phyloP scores from a whole-genome alignment of 1,140 invertebrate species.

The Leptinotarsa defecta region DNA sequence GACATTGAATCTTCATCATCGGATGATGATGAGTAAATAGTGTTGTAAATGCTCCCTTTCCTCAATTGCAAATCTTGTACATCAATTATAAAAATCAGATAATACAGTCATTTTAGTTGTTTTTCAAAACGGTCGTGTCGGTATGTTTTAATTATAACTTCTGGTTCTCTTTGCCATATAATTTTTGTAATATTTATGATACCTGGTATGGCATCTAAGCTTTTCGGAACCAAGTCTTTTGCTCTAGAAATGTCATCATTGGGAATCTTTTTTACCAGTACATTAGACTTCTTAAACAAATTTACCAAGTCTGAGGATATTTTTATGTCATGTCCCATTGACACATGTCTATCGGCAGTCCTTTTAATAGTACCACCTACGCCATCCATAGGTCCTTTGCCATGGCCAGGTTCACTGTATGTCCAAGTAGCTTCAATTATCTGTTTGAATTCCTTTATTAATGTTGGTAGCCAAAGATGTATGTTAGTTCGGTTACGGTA shows the following conservation, averaged over 20 bases:
- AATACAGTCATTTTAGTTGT: slow-evolving; percentile 37
- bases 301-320: slow-evolving; percentile 53
- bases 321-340: slow-evolving; percentile 55
- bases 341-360: not conserved
- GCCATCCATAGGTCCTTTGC: slow-evolving; percentile 37
- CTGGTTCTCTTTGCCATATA: slow-evolving; percentile 2
- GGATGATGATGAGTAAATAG: slow-evolving; percentile 39
- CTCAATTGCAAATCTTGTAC: not conserved
- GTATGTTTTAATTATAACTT: slow-evolving; percentile 42
- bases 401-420: slow-evolving; percentile 52
- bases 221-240: too few relatives aligned
- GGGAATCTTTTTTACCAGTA: slow-evolving; percentile 26
- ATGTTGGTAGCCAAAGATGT: slow-evolving; percentile 42
- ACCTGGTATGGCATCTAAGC: slow-evolving; percentile 32
- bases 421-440: slow-evolving; percentile 53
- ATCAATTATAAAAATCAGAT: slow-evolving; percentile 19
- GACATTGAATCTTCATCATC: slow-evolving; percentile 43
- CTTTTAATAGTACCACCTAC: not conserved
- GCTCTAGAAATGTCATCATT: too few relatives aligned
- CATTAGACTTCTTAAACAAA: slow-evolving; percentile 49
- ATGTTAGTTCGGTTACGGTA: slow-evolving; percentile 48
- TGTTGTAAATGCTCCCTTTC: slow-evolving; percentile 26
- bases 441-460: slow-evolving; percentile 31
- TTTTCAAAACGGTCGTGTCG: slow-evolving; percentile 41
- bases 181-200: slow-evolving; percentile 47